phyloP scores from a whole-genome alignment of 2,113 vertebrate genomes.

The Hemiscyllium ocellatum region DNA sequence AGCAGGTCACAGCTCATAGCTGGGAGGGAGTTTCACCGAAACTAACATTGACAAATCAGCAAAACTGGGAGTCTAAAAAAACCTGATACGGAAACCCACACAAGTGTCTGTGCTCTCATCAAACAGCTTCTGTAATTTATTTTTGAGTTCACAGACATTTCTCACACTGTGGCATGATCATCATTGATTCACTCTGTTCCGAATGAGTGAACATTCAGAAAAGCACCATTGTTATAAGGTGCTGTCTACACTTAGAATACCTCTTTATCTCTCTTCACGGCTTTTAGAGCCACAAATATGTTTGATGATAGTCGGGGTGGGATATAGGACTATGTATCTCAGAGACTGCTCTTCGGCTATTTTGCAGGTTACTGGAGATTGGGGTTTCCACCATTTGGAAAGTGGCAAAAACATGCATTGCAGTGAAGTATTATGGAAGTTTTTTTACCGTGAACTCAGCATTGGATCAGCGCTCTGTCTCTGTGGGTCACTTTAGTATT shows the following conservation, averaged over 20 bases:
- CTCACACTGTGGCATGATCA: background rate
- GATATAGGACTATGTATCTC: background rate
- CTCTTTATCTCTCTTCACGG: background rate
- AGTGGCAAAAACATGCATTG: background rate
- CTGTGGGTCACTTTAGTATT: no score
- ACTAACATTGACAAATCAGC: background rate
- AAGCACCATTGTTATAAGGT: background rate
- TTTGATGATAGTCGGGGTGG: background rate
- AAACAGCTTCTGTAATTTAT: background rate
- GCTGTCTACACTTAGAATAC: background rate
- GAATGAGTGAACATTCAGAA: background rate
- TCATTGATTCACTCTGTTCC: background rate
- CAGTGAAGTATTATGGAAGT: background rate
- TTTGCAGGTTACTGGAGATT: background rate
- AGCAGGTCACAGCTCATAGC: background rate
- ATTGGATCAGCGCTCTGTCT: no score
- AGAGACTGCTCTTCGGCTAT: background rate
- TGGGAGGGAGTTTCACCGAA: background rate
- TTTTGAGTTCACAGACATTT: background rate
- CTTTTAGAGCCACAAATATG: background rate
- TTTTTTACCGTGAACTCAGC: background rate
- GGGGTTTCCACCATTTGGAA: background rate
- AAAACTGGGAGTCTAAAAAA: background rate
- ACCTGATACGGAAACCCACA: background rate
- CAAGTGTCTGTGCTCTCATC: background rate